Percentiles rank a stretch among this genome's conserved stretches.
These are phyloP conservation scores for Hymenochirus boettgeri DNA, from an alignment of 2,113 vertebrate genomes.

Conservation along the genomic window DNA sequence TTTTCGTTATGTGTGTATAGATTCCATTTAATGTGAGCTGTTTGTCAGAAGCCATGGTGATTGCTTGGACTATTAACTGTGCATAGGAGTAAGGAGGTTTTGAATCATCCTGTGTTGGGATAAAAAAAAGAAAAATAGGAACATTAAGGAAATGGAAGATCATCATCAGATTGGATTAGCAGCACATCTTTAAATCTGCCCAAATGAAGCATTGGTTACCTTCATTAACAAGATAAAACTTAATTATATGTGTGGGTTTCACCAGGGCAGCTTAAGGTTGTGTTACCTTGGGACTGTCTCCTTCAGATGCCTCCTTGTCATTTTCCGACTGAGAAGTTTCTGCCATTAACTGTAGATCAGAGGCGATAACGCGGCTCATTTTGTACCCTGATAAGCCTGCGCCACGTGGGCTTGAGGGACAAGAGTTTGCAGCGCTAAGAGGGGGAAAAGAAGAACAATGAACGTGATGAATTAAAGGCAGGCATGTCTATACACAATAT, in stretches of 20 bases:
- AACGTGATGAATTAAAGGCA: constrained; percentile 7
- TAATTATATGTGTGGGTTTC: no score
- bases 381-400: constrained; percentile 93
- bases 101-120: constrained; percentile 79
- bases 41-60: constrained; percentile 92
- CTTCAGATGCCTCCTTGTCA: constrained; percentile 94
- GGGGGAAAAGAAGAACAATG: constrained; percentile 26
- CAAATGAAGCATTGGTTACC: no score
- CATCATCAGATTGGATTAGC: no score
- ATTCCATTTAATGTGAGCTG: constrained; percentile 94
- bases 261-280: no score
- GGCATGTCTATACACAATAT: no score
- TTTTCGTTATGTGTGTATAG: constrained; percentile 96
- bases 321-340: constrained; percentile 92
- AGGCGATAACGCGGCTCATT: constrained; percentile 80
- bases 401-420: constrained; percentile 93
- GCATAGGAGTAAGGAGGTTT: constrained; percentile 96
- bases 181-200: no score
- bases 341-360: constrained; percentile 88
- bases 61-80: constrained; percentile 93
- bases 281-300: constrained; percentile 95
- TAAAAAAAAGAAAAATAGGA: not conserved
- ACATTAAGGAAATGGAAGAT: no score
- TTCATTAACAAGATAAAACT: no score
- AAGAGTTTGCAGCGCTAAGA: constrained; percentile 92